These are phyloP conservation scores for Protosalanx chinensis DNA, from an alignment of 2,797 vertebrate genomes.

Conservation along the genomic window DNA sequence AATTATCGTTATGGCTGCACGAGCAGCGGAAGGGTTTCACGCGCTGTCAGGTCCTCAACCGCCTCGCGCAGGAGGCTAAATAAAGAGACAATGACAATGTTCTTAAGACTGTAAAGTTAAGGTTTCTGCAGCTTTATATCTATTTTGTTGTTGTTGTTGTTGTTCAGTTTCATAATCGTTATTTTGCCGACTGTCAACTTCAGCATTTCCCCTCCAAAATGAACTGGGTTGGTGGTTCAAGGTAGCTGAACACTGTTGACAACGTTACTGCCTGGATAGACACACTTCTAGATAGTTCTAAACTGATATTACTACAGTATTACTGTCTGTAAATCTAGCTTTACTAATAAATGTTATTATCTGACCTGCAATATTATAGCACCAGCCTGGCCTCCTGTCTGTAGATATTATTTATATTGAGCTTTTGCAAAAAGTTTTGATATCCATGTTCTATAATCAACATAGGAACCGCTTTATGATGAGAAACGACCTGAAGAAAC, in stretches of 20 bases:
- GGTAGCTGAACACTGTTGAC: constrained; percentile 48
- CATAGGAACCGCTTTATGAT: constrained; percentile 66
- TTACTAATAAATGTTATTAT: no score
- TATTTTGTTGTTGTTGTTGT: no score
- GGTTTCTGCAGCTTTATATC: neutral
- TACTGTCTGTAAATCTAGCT: no score
- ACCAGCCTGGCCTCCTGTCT: no score
- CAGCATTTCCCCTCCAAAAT: constrained; percentile 42
- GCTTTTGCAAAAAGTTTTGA: neutral
- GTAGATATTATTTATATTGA: no score
- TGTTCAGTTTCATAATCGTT: neutral
- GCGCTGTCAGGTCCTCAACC: neutral
- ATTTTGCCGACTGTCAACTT: constrained; percentile 6
- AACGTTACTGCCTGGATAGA: neutral
- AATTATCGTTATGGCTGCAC: neutral
- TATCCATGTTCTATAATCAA: neutral
- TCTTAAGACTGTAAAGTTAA: no score
- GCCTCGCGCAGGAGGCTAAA: neutral
- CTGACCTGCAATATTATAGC: no score
- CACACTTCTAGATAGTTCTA: neutral
- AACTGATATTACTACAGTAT: neutral
- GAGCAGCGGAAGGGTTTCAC: neutral
- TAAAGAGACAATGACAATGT: no score
- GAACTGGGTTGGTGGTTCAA: constrained; percentile 79
- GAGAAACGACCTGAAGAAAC: constrained; percentile 66